phyloP scores from a whole-genome alignment of 2,113 vertebrate species.

The Phasianus colchicus region DNA sequence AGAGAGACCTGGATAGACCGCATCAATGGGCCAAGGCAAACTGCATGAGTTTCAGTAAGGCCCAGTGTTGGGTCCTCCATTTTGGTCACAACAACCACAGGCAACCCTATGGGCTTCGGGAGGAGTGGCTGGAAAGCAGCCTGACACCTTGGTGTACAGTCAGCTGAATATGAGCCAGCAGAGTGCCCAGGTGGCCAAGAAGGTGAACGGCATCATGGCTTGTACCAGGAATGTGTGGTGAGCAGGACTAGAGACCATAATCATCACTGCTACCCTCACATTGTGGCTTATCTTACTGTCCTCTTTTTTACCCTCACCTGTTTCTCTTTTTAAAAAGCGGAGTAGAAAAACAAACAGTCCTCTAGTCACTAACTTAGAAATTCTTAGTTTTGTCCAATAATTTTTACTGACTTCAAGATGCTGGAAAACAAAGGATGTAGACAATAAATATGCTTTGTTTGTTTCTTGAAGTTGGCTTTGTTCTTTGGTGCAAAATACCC shows the following conservation, averaged over 20 bases:
- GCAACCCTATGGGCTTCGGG: no score
- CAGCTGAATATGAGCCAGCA: no score
- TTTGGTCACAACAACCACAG: no score
- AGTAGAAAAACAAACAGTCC: background rate
- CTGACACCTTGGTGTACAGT: no score
- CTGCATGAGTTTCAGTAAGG: no score
- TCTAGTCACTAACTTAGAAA: background rate
- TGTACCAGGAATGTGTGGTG: no score
- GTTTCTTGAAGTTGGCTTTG: background rate
- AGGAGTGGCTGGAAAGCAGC: no score
- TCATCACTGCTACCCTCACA: background rate
- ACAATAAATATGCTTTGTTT: background rate
- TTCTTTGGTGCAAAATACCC: background rate
- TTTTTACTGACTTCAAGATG: background rate
- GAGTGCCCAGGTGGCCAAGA: no score
- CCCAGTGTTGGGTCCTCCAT: no score
- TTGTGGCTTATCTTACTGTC: background rate
- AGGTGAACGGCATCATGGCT: no score
- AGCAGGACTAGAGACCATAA: background rate
- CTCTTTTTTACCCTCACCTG: background rate
- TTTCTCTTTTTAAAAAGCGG: background rate
- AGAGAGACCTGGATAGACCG: no score
- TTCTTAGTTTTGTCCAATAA: background rate
- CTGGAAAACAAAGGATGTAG: background rate
- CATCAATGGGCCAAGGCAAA: no score